Percentiles rank a stretch among this genome's conserved stretches.
phyloP scores from a whole-genome alignment of 1,140 invertebrate genomes.

The Patella vulgata region DNA sequence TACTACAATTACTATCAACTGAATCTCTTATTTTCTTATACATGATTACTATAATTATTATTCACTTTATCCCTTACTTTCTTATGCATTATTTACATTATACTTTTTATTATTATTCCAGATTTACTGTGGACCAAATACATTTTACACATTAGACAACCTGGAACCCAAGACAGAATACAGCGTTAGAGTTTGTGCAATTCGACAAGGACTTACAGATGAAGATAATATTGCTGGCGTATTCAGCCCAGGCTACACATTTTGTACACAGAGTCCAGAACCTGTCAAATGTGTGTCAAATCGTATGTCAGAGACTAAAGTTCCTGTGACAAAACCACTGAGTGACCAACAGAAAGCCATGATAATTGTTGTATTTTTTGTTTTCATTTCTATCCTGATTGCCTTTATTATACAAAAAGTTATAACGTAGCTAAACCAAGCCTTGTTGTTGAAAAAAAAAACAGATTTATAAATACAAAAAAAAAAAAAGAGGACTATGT shows the following conservation, averaged over 20 bases:
- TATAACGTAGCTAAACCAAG: too few relatives aligned
- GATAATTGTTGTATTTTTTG: too few relatives aligned
- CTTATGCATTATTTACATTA: background rate
- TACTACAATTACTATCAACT: too few relatives aligned
- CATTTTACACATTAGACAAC: constrained; percentile 74
- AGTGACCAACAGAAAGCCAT: too few relatives aligned
- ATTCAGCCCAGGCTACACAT: constrained; percentile 73
- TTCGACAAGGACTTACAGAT: constrained; percentile 71
- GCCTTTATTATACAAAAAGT: too few relatives aligned
- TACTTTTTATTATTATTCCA: constrained; percentile 57
- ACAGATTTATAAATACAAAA: too few relatives aligned
- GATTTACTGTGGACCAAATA: constrained; percentile 78
- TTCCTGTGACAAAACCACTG: too few relatives aligned
- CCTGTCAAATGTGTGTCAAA: constrained; percentile 35
- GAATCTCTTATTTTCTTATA: background rate
- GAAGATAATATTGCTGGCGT: constrained; percentile 72
- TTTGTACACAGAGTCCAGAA: constrained; percentile 67
- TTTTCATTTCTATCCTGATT: too few relatives aligned
- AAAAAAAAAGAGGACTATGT: too few relatives aligned
- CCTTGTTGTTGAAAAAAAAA: too few relatives aligned
- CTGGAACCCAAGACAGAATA: constrained; percentile 79
- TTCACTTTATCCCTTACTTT: background rate
- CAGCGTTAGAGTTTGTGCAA: constrained; percentile 77
- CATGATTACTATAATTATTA: background rate
- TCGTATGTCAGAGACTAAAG: constrained; percentile 24